Base-by-base conservation (phyloP, 2,888 invertebrate species). In the Drosophila eohydei region DNA sequence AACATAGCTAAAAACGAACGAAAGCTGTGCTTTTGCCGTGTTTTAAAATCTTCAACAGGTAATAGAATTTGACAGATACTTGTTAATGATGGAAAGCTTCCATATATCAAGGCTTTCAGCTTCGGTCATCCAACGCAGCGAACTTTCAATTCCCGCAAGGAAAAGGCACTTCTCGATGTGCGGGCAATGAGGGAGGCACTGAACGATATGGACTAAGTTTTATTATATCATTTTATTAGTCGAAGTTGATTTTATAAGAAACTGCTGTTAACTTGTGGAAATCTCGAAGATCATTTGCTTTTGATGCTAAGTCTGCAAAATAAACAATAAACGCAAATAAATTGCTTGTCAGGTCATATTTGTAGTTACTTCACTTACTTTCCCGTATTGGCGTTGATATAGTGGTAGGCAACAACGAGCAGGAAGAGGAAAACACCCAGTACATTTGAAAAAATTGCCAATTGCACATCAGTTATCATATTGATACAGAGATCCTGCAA, bases 401-500 rank as follows among this genome's bases (percentile, higher is more conserved):
- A 99, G 92, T 99, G 99, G 92, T 98, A 99, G 2, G 98, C 94
- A 55, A 99, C 98, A n/a, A 99, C 98, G 82, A 99, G 93, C 57
- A 99, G 94, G 91, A 99, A 97, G 43, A 97, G 94, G 0, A 97
- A 96, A 3, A 99, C 98, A 78, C 99, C 99, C 78, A 99, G 93
- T 76, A 98, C 96, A 93, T 99, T 99, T 80, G 98, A 97, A 94
- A 99, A 98, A 66, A 99, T 96, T 0, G 98, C 98, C 82, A 99
- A 93, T 93, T 99, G 99, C 46, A 99, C 96, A 92, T 99, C 99
- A 2, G 98, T 98, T 83, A 99, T 98, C 99, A 99, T 99, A 88
- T 84, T 89, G 69, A 5, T 69, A 64, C 40, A 57, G 40, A 36
- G n/a, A 12, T 26, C 41, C 16, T 58, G 58, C 43, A 69, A 71